phyloP scores from a whole-genome alignment of 1,140 invertebrate species.

The Drosophila mojavensis region DNA sequence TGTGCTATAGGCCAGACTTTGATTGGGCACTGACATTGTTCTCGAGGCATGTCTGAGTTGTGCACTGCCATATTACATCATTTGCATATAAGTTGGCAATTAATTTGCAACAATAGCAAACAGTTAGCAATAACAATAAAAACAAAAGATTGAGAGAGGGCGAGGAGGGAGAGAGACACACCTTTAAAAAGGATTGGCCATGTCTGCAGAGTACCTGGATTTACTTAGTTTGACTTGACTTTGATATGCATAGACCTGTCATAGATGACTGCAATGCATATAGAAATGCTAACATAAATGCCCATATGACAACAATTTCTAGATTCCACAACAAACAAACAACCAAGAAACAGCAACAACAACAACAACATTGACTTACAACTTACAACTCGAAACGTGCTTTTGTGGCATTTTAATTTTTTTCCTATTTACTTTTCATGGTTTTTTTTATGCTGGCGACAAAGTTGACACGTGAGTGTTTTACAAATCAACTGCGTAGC shows the following conservation, averaged over 20 bases:
- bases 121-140: conserved; percentile 32
- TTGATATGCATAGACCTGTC: conserved; percentile 24
- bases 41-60: conserved; percentile 48
- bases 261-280: conserved; percentile 22
- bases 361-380: conserved; percentile 16
- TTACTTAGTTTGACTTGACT: conserved; percentile 12
- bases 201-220: conserved; percentile 4
- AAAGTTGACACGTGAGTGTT: conserved; percentile 64
- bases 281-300: conserved; percentile 64
- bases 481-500: conserved; percentile 54
- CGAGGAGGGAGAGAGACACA: conserved; percentile 37
- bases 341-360: conserved; percentile 9
- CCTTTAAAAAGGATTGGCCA: conserved; percentile 65
- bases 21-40: conserved; percentile 39
- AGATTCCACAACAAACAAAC: conserved; percentile 37
- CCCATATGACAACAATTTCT: conserved; percentile 62
- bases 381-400: conserved; percentile 59
- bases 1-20: conserved; percentile 5
- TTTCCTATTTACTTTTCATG: conserved; percentile 27
- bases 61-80: conserved; percentile 67
- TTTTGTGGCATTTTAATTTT: conserved; percentile 45
- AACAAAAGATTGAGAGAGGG: conserved; percentile 11
- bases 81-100: conserved; percentile 81
- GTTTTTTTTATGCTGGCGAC: conserved; percentile 46
- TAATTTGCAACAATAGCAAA: conserved; percentile 57